Base-by-base conservation (phyloP, 1,140 invertebrate species). In the Oedothorax gibbosus region DNA sequence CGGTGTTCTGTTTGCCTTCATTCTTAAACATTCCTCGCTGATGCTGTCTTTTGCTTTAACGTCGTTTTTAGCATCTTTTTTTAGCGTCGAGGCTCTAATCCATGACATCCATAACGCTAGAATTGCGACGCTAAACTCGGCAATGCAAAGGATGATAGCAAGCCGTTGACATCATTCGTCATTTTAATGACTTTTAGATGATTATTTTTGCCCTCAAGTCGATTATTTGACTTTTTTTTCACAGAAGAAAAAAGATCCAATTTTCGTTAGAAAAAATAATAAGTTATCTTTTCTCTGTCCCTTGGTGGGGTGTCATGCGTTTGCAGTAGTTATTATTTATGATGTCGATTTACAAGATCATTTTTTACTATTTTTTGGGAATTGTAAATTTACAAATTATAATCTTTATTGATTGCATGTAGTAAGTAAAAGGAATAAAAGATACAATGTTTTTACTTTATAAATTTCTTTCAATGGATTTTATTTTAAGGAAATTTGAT, bases 111-210 rank as follows among this genome's bases (percentile, higher is more conserved):
- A 69, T 85, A 73, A 73, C 72, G 15, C 14, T 18, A 54, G 79
- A 35, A 64, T 56, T 15, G 14, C 65, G 14, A 21, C n/a, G 62
- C 60, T 60, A 18, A 73, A 71, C 35, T 49, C 51, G 57, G 78
- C 54, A 35, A 69, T 81, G 64, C 78, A 71, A 57, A 81, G 53
- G 66, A 64, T 65, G 68, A 54, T 73, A 72, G 68, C 8, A 56
- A 69, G 65, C 60, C 60, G 18, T 65, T 65, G 60, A 72, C 68
- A 51, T 60, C 57, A 82, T 82, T 51, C 20, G 53, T 82, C 80
- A 82, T 82, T 82, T 82, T 82, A 82, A 82, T 73, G 80, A 82
- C 68, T 82, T 82, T 82, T 57, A 73, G 69, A 73, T 73, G 80
- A 73, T 72, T 82, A 82, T 82, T 82, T 71, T 51, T 82, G 56